Percentiles rank a stretch among this genome's conserved stretches.
Conservation (phyloP, 2,888 invertebrate species). For the Laothoe populi region DNA sequence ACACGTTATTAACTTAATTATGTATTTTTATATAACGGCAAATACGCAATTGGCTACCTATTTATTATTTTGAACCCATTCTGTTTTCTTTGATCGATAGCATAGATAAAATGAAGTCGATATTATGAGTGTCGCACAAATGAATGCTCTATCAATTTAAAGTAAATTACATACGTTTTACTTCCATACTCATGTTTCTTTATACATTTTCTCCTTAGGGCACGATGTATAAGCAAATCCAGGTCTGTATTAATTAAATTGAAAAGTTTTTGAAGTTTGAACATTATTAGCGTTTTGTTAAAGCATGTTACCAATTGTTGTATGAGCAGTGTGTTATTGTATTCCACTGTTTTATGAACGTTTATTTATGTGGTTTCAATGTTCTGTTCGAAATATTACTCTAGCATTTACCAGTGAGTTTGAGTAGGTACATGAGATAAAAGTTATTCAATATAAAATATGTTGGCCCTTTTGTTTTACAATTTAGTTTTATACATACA, state of each 20-base stretch:
- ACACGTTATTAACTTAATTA: no score
- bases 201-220: conserved; percentile 76
- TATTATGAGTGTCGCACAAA: not conserved
- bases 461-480: conserved; percentile 25
- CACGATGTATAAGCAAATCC: conserved; percentile 83
- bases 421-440: not conserved
- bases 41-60: no score
- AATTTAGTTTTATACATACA: not conserved
- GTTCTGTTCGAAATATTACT: not conserved
- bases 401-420: not conserved
- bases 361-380: conserved; percentile 34
- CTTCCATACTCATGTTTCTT: conserved; percentile 25
- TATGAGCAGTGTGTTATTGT: conserved; percentile 37
- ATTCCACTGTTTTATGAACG: conserved; percentile 45
- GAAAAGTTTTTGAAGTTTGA: conserved; percentile 55
- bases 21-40: no score
- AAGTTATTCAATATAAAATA: not conserved
- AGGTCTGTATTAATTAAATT: conserved; percentile 77
- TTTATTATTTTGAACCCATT: no score
- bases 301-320: conserved; percentile 59
- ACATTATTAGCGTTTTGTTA: conserved; percentile 67
- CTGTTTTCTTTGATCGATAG: no score
- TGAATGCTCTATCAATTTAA: not conserved
- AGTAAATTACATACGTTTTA: not conserved
- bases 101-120: not conserved